phyloP scores from a whole-genome alignment of 1,140 invertebrate species.

The Aleiodes sp. region DNA sequence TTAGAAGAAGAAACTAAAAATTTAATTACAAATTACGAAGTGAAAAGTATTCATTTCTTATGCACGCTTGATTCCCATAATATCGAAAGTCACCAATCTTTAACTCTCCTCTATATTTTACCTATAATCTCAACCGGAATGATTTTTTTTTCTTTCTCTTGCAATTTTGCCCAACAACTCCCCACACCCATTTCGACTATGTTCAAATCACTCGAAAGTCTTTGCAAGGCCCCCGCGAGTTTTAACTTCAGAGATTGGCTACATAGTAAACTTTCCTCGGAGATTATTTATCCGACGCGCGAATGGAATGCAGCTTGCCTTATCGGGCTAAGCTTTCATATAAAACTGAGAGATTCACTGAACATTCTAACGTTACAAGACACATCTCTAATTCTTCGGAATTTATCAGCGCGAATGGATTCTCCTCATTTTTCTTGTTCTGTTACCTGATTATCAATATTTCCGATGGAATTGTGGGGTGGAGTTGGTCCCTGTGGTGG shows the following conservation, averaged over 20 bases:
- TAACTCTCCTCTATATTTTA: not conserved
- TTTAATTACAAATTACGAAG: not conserved
- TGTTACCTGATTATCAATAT: slow-evolving; percentile 26
- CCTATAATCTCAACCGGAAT: not conserved
- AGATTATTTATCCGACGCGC: slow-evolving; percentile 9
- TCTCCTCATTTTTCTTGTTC: not conserved
- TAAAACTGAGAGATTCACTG: not conserved
- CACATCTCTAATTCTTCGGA: not conserved
- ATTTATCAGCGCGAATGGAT: not conserved
- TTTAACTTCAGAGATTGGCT: no score
- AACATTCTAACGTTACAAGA: not conserved
- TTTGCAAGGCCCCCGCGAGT: not conserved
- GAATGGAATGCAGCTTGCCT: slow-evolving; percentile 6
- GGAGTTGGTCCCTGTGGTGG: slow-evolving; percentile 12
- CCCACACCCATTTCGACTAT: slow-evolving; percentile 7
- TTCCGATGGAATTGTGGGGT: slow-evolving; percentile 23
- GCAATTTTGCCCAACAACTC: no score
- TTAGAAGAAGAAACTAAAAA: not conserved
- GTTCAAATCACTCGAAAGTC: slow-evolving; percentile 12
- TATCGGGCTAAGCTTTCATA: not conserved
- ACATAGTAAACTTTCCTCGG: not conserved
- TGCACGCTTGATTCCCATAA: not conserved
- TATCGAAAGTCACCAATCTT: not conserved
- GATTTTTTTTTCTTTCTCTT: no score
- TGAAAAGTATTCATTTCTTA: not conserved